These are phyloP conservation scores for Zaprionus gabonicus DNA, from an alignment of 1,140 invertebrate species.

Conservation along the genomic window DNA sequence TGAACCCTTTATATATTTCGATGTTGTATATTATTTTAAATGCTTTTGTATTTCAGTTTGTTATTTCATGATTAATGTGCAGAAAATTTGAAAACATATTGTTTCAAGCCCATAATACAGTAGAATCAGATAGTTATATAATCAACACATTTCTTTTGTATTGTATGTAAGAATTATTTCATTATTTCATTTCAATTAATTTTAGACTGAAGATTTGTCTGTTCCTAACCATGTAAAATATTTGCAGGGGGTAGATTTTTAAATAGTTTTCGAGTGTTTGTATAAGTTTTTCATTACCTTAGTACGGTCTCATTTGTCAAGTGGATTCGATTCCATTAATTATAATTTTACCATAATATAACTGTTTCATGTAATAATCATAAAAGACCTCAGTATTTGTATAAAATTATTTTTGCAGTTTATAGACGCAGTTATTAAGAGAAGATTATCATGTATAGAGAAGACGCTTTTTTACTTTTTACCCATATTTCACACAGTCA, in stretches of 20 bases:
- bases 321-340: not conserved
- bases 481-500: not conserved
- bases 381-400: not conserved
- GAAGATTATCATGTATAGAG: not conserved
- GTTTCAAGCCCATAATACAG: no score
- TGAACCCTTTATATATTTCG: not conserved
- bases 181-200: no score
- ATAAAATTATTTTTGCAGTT: not conserved
- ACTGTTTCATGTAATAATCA: not conserved
- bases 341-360: not conserved
- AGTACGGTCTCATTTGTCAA: not conserved
- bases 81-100: not conserved
- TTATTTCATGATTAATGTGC: not conserved
- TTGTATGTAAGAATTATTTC: no score
- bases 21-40: not conserved
- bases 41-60: not conserved
- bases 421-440: not conserved
- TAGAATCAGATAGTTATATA: no score
- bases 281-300: not conserved
- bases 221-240: not conserved
- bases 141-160: no score
- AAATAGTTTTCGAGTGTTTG: not conserved
- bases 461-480: not conserved
- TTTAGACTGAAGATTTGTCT: not conserved
- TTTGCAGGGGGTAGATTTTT: not conserved